phyloP scores from a whole-genome alignment of 2,797 vertebrate species.

The Bradypus variegatus region DNA sequence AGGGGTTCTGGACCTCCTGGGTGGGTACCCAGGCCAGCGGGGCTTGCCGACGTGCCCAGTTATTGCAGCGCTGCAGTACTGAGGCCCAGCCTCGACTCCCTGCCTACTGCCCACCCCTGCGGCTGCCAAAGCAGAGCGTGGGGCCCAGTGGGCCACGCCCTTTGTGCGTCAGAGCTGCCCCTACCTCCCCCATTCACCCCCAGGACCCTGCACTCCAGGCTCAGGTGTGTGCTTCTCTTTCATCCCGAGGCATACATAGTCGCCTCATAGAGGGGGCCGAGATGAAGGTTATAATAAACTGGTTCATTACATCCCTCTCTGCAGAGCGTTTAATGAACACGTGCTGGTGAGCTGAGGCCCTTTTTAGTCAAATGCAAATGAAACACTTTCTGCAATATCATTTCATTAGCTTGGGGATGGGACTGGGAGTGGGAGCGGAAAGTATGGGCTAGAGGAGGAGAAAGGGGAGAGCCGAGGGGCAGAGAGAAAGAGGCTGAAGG shows the following conservation, averaged over 20 bases:
- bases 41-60: not conserved
- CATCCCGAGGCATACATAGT: conserved; percentile 56
- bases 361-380: conserved; percentile 63
- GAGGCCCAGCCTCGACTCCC: not conserved
- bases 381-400: not conserved
- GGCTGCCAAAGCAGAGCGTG: not conserved
- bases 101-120: fast-evolving
- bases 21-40: not conserved
- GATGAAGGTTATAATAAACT: conserved; percentile 65
- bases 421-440: not conserved
- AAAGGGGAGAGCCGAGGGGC: not conserved
- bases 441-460: not conserved
- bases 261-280: conserved; percentile 59
- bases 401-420: conserved; percentile 54
- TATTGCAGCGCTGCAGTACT: not conserved
- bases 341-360: conserved; percentile 48
- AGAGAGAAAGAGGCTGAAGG: not conserved
- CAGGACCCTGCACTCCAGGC: not conserved
- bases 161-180: not conserved
- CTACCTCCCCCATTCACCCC: not conserved
- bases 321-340: conserved; percentile 67
- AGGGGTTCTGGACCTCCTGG: not conserved
- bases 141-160: no score
- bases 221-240: not conserved
- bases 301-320: conserved; percentile 66